These are phyloP conservation scores for Characodon lateralis DNA, from an alignment of 2,797 vertebrate genomes.

Conservation along the genomic window DNA sequence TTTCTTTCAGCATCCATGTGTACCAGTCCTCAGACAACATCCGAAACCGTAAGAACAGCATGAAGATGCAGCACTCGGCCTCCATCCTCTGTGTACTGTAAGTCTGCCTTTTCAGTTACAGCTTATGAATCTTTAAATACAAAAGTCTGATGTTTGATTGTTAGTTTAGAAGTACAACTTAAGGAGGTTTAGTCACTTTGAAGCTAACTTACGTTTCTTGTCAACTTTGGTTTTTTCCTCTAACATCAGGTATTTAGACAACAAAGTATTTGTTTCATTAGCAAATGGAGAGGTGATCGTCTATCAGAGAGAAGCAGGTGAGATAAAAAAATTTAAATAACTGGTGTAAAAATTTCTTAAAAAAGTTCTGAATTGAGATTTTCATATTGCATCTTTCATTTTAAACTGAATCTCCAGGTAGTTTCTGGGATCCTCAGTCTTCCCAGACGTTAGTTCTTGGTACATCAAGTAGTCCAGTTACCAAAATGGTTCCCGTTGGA, in stretches of 20 bases:
- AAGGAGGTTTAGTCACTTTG: neutral
- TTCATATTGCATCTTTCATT: neutral
- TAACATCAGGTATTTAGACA: conserved; percentile 88
- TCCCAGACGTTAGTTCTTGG: conserved; percentile 90
- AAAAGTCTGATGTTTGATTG: neutral
- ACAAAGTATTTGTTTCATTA: conserved; percentile 96
- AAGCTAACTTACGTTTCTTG: neutral
- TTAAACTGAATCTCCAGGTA: conserved; percentile 78
- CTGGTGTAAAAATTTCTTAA: neutral
- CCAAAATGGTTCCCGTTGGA: conserved; percentile 95
- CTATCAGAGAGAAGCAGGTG: conserved; percentile 97
- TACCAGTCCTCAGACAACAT: conserved; percentile 99
- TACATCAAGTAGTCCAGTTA: conserved; percentile 87
- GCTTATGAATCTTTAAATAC: neutral
- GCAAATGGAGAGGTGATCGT: conserved; percentile 94
- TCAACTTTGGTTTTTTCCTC: neutral
- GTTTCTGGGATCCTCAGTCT: conserved; percentile 97
- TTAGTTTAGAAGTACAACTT: neutral
- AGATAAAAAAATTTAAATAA: conserved; percentile 18
- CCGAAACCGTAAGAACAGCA: conserved; percentile 97
- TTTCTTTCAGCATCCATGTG: conserved; percentile 89
- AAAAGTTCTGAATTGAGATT: neutral
- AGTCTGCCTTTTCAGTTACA: conserved; percentile 52
- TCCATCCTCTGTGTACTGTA: conserved; percentile 94
- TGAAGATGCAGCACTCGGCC: conserved; percentile 97